phyloP scores from a whole-genome alignment of 2,797 vertebrate species.

The Neosilurus hyrtlii region DNA sequence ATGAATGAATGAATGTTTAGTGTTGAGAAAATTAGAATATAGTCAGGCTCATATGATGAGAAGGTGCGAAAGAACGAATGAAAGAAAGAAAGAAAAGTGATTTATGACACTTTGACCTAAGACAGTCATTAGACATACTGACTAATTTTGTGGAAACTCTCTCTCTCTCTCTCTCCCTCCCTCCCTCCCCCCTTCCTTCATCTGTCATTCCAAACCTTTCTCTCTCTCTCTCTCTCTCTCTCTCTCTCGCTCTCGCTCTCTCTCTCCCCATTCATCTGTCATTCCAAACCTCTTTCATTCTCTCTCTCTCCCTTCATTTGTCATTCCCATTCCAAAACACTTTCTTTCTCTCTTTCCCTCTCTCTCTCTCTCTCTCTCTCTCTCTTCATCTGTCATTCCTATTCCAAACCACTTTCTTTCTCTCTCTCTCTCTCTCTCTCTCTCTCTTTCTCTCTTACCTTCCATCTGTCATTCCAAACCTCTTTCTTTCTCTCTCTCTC shows the following conservation, averaged over 20 bases:
- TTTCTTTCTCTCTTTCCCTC: too few relatives aligned
- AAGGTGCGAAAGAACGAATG: background rate
- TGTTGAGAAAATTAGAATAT: background rate
- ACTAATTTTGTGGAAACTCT: conserved; percentile 36
- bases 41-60: background rate
- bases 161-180: background rate
- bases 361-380: too few relatives aligned
- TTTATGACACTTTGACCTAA: background rate
- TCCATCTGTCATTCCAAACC: too few relatives aligned
- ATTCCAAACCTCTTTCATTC: conserved; percentile 59
- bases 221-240: too few relatives aligned
- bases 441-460: fast-evolving
- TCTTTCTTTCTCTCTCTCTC: too few relatives aligned
- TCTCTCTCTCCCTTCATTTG: too few relatives aligned
- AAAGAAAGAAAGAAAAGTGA: background rate
- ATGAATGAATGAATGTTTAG: too few relatives aligned
- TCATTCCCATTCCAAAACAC: too few relatives aligned
- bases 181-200: too few relatives aligned
- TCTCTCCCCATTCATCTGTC: conserved; percentile 49
- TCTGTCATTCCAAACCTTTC: too few relatives aligned
- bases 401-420: conserved; percentile 44
- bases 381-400: conserved; percentile 60
- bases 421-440: fast-evolving
- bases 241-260: too few relatives aligned
- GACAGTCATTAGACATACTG: conserved; percentile 39